Base-by-base conservation (phyloP, 2,888 invertebrate species). In the Chymomyza procnemis region DNA sequence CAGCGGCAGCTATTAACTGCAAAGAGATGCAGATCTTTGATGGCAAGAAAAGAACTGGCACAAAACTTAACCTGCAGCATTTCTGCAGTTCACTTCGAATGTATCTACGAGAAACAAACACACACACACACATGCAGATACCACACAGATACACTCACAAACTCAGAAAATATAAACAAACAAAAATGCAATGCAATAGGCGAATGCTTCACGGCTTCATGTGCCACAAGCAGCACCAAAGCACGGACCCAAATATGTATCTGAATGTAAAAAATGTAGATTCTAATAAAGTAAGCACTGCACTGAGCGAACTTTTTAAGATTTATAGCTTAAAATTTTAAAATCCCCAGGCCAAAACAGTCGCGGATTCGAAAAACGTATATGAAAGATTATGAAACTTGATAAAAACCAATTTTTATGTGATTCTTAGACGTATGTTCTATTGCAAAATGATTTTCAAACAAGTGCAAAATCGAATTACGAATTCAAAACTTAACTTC, bases 11-110 rank as follows among this genome's bases (percentile, higher is more conserved):
- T 18, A 19, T 50, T 16, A 50, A 50, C 50, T 18, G 18, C 9
- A 19, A 50, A n/a, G 12, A 14, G 14, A n/a, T 50, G 50, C 50
- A 50, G 18, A 19, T 50, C 19, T 50, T n/a, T n/a, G 50, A 6
- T 50, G 50, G 50, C 50, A 50, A 18, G 50, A 50, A 50, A 50
- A 50, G 50, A 54, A 54, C 54, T 54, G 54, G 54, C 54, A 54
- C 54, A 54, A 54, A 19, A 54, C 22, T 18, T 54, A 21, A 21
- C 19, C 22, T 54, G 54, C 14, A 54, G 54, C 54, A 21, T 19
- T 50, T 50, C 18, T 9, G 18, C 18, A 50, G 50, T 19, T 50
- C 50, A 50, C 50, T 50, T 19, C 16, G 18, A 50, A 50, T 2
- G 50, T 50, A 50, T 50, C 50, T 50, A 50, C 19, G 9, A 21